These are phyloP conservation scores for Phylloscopus trochilus DNA, from an alignment of 2,113 vertebrate species.

Conservation along the genomic window DNA sequence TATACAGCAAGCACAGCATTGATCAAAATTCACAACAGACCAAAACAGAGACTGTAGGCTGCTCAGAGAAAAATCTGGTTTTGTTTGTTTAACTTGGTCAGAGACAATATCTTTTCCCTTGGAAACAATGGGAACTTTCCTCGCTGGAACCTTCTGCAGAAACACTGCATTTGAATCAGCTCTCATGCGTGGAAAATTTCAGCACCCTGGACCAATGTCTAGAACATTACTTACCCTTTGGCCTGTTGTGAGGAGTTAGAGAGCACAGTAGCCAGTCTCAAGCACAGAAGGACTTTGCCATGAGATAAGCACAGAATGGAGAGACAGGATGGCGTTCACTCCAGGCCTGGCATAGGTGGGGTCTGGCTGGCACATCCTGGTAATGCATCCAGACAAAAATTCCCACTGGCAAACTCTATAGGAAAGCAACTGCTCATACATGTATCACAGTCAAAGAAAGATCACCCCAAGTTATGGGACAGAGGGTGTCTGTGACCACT, in stretches of 20 bases:
- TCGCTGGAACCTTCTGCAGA: background rate
- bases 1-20: background rate
- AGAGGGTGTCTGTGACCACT: no score
- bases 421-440: background rate
- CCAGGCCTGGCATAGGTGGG: rapidly evolving
- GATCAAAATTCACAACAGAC: background rate
- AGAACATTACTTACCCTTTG: background rate
- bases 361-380: background rate
- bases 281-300: background rate
- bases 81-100: background rate
- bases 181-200: background rate
- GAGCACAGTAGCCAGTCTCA: background rate
- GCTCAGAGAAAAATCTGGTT: background rate
- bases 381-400: rapidly evolving
- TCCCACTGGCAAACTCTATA: background rate
- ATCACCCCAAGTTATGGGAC: background rate
- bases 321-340: rapidly evolving
- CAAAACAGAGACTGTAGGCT: background rate
- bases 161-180: background rate
- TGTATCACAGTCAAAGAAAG: background rate
- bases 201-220: rapidly evolving
- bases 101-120: background rate
- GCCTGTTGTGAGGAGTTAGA: background rate
- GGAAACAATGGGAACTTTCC: background rate
- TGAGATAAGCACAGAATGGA: background rate